Conservation (phyloP, 2,888 invertebrate species). For the Hemithea aestivaria region DNA sequence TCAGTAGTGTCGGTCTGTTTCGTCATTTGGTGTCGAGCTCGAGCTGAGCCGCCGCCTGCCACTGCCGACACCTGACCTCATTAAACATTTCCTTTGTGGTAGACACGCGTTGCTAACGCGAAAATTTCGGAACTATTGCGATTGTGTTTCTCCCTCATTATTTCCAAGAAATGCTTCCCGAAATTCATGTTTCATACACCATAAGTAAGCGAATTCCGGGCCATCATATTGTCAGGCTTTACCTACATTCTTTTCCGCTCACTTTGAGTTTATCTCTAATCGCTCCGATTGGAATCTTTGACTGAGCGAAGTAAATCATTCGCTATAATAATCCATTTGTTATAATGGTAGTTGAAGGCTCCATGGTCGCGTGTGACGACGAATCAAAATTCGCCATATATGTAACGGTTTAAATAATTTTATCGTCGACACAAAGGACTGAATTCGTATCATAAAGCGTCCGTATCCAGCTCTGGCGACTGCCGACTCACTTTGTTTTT, state of each 20-base stretch:
- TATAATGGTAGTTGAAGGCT: slow-evolving; percentile 1
- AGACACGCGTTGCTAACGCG: background rate
- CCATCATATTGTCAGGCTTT: too few species aligned
- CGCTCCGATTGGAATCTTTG: too few species aligned
- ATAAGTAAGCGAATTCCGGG: too few species aligned
- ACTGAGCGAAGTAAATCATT: too few species aligned
- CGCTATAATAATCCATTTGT: too few species aligned
- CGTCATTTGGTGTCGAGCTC: background rate
- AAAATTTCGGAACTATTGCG: background rate
- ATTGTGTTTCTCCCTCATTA: slow-evolving; percentile 3
- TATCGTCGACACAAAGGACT: slow-evolving; percentile 11
- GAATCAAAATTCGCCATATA: slow-evolving; percentile 4
- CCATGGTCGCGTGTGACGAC: slow-evolving; percentile 1
- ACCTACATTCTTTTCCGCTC: too few species aligned
- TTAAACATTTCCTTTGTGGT: slow-evolving; percentile 13
- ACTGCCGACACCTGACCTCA: slow-evolving; percentile 11
- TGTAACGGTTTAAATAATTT: slow-evolving; percentile 2
- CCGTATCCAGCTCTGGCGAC: slow-evolving; percentile 5
- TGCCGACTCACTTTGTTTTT: slow-evolving; percentile 29
- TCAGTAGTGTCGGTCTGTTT: slow-evolving; percentile 1
- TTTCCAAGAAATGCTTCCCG: slow-evolving; percentile 3
- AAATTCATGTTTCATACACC: background rate
- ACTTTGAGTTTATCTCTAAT: too few species aligned
- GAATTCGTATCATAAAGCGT: slow-evolving; percentile 10
- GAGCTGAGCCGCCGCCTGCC: background rate